Conservation (phyloP, 1,140 invertebrate species). For the Helicoverpa zea region DNA sequence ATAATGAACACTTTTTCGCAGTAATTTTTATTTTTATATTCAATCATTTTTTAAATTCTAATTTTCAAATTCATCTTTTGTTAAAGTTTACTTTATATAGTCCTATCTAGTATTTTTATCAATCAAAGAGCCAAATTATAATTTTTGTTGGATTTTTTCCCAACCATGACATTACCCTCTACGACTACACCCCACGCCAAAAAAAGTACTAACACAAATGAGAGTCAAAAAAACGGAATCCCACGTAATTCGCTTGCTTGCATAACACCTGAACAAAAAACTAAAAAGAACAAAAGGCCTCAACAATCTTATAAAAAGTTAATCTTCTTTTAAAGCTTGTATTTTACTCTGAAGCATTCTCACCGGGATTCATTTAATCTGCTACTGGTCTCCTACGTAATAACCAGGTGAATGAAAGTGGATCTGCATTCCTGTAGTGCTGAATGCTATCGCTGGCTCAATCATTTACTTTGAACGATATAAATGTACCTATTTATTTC, state of each 20-base stretch:
- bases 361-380: constrained; percentile 32
- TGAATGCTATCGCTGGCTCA: not conserved
- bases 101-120: too few species aligned
- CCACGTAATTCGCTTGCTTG: not conserved
- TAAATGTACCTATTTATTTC: constrained; percentile 6
- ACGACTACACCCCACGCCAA: not conserved
- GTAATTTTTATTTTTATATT: too few species aligned
- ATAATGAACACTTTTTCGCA: too few species aligned
- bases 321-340: constrained; percentile 22
- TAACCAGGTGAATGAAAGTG: constrained; percentile 3
- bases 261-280: not conserved
- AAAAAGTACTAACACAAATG: not conserved
- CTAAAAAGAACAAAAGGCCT: constrained; percentile 9
- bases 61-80: too few species aligned
- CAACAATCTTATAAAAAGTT: constrained; percentile 30
- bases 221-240: not conserved
- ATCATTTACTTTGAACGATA: constrained; percentile 3
- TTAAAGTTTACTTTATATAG: too few species aligned
- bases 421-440: constrained; percentile 13
- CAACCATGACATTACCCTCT: too few species aligned
- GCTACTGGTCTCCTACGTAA: constrained; percentile 7
- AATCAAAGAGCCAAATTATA: too few species aligned
- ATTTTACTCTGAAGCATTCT: constrained; percentile 25
- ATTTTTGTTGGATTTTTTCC: too few species aligned
- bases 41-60: too few species aligned